Evolutionary conservation across 2,113 vertebrate genomes (phyloP).

Genomic region (Forbesichthys agassizii): DNA sequence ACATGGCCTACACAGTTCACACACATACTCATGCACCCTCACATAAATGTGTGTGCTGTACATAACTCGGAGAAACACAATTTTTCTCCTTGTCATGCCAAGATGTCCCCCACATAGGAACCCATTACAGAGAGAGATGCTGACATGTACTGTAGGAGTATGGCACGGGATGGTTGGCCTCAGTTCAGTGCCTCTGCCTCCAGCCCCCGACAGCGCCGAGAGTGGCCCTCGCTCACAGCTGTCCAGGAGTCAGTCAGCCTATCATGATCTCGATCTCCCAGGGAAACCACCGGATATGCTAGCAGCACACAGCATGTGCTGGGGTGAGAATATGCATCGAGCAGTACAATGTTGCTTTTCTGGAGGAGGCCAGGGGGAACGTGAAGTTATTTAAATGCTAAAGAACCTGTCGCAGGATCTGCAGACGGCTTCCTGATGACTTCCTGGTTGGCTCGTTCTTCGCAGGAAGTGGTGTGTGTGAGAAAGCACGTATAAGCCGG

Average conservation of each 20-base stretch:
- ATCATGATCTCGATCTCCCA: slow-evolving; percentile 36
- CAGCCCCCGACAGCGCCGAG: slow-evolving; percentile 56
- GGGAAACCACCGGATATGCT: slow-evolving; percentile 50
- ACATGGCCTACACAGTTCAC: not conserved
- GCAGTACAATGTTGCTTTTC: slow-evolving; percentile 42
- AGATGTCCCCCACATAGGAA: slow-evolving; percentile 43
- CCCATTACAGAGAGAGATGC: slow-evolving; percentile 51
- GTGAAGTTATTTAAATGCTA: slow-evolving; percentile 62
- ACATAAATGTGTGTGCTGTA: not conserved
- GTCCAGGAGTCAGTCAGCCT: slow-evolving; percentile 65
- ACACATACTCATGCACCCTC: not conserved
- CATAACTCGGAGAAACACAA: not conserved
- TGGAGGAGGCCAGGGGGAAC: slow-evolving; percentile 25
- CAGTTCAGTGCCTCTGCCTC: slow-evolving; percentile 67
- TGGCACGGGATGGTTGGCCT: slow-evolving; percentile 48
- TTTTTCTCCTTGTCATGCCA: slow-evolving; percentile 17
- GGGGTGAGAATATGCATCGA: slow-evolving; percentile 46
- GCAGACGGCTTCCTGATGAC: slow-evolving; percentile 32
- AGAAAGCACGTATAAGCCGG: not conserved
- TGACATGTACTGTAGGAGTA: slow-evolving; percentile 47
- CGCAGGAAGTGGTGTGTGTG: slow-evolving; percentile 19
- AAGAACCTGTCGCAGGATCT: slow-evolving; percentile 41
- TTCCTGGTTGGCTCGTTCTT: slow-evolving; percentile 34
- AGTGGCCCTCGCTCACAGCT: slow-evolving; percentile 65
- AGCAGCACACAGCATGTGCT: slow-evolving; percentile 28